A percentile compares a stretch with the other conserved stretches of the same genome.
phyloP scores from a whole-genome alignment of 2,113 vertebrate species.

The Platichthys stellatus region DNA sequence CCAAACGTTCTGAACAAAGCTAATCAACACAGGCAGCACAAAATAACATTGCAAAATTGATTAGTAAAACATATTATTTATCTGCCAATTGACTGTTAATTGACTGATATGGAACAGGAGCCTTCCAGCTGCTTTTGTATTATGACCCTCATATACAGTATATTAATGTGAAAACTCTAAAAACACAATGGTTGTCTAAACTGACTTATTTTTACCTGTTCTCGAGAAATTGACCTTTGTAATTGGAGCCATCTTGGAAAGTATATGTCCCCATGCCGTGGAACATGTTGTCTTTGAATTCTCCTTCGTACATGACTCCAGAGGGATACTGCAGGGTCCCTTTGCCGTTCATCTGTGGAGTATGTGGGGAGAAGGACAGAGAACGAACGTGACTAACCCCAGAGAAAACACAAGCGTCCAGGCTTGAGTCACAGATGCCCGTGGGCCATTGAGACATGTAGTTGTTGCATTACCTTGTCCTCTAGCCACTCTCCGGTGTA shows the following conservation, averaged over 20 bases:
- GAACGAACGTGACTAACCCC: neutral
- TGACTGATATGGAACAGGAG: too few species aligned
- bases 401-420: neutral
- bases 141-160: too few species aligned
- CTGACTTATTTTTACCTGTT: constrained; percentile 81
- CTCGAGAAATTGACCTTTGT: constrained; percentile 83
- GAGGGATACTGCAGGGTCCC: constrained; percentile 86
- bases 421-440: constrained; percentile 4
- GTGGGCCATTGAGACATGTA: neutral
- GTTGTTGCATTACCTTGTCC: constrained; percentile 79
- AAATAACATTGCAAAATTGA: too few species aligned
- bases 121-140: too few species aligned
- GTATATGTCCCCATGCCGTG: constrained; percentile 84
- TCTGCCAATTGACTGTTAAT: too few species aligned
- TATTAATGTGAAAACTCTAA: neutral
- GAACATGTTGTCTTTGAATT: constrained; percentile 88
- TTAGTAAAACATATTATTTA: too few species aligned
- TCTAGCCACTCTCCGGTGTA: constrained; percentile 85
- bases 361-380: neutral
- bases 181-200: neutral
- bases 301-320: constrained; percentile 86
- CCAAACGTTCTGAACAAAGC: too few species aligned
- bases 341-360: constrained; percentile 84
- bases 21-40: too few species aligned
- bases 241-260: constrained; percentile 84